Percentiles rank a stretch among this genome's conserved stretches.
phyloP scores from a whole-genome alignment of 2,113 vertebrate genomes.

The Larimichthys polyactis region DNA sequence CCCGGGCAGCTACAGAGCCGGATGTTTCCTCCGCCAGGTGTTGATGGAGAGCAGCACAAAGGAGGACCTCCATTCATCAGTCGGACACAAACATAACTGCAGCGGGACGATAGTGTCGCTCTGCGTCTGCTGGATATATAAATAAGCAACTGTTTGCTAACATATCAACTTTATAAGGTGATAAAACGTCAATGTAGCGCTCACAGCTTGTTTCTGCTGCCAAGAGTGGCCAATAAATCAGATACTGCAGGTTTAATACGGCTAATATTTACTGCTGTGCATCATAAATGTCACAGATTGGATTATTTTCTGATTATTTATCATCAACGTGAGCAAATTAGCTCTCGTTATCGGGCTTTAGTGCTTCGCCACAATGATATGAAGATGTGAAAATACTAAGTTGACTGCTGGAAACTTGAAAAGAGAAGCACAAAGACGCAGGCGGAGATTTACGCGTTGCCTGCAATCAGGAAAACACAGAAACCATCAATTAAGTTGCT shows the following conservation, averaged over 20 bases:
- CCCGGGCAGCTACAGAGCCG: neutral
- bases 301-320: neutral
- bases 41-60: neutral
- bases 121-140: neutral
- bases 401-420: neutral
- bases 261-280: neutral
- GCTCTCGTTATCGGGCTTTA: neutral
- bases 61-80: neutral
- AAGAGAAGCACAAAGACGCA: neutral
- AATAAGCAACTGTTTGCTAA: neutral
- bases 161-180: neutral
- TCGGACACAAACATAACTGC: neutral
- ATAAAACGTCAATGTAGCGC: neutral
- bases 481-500: constrained; percentile 18
- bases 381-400: neutral
- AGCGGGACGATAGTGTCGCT: neutral
- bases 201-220: constrained; percentile 4
- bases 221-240: neutral
- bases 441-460: neutral
- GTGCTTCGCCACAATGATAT: neutral
- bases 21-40: neutral
- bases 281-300: neutral
- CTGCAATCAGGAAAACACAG: constrained; percentile 18
- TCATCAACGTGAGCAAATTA: neutral
- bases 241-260: neutral